phyloP scores from a whole-genome alignment of 1,140 invertebrate species.

The Manduca sexta region DNA sequence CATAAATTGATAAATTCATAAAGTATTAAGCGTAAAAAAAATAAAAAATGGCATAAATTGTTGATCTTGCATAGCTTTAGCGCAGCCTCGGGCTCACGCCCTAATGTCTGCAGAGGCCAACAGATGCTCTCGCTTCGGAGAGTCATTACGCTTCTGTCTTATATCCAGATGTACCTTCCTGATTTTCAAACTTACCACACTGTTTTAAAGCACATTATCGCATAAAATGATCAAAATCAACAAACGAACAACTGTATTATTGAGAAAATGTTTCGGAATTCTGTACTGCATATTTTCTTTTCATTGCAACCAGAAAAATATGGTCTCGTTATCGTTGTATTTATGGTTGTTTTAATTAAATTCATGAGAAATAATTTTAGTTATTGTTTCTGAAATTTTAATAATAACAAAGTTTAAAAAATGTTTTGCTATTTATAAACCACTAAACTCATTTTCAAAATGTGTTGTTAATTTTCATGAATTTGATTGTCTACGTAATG shows the following conservation, averaged over 20 bases:
- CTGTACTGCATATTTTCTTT: slow-evolving; percentile 40
- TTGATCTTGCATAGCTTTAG: background rate
- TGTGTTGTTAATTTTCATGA: too few species aligned
- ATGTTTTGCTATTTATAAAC: too few species aligned
- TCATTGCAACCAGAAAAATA: slow-evolving; percentile 2
- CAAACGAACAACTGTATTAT: slow-evolving; percentile 38
- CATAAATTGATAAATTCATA: too few species aligned
- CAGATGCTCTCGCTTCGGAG: background rate
- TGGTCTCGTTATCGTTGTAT: background rate
- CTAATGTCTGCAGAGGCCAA: background rate
- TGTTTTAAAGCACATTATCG: slow-evolving; percentile 9
- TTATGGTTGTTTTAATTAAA: background rate
- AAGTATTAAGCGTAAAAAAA: too few species aligned
- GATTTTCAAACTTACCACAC: background rate
- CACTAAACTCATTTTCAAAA: too few species aligned
- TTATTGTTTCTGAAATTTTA: too few species aligned
- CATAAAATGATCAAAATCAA: slow-evolving; percentile 17
- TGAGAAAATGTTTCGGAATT: slow-evolving; percentile 46
- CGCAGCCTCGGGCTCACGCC: background rate
- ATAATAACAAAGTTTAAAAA: too few species aligned
- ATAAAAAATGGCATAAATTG: too few species aligned
- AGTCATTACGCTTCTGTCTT: background rate
- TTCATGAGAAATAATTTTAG: too few species aligned
- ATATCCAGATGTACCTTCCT: slow-evolving; percentile 4
- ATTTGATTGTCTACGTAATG: too few species aligned